These are phyloP conservation scores for Neopipo cinnamomea DNA, from an alignment of 2,113 vertebrate genomes.

Conservation along the genomic window DNA sequence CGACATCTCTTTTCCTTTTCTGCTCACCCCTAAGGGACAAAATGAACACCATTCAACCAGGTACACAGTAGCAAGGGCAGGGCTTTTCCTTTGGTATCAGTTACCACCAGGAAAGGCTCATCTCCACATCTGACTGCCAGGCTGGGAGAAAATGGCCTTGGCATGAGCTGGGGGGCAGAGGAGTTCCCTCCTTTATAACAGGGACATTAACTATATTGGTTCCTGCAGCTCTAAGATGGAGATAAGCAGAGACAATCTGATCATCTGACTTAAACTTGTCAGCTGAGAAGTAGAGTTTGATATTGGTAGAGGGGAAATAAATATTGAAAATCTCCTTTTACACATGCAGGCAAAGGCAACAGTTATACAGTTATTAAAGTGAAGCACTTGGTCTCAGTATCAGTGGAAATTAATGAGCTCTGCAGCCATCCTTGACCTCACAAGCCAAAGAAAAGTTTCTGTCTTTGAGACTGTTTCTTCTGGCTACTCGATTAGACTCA, in stretches of 20 bases:
- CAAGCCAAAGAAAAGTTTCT: neutral
- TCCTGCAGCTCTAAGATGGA: neutral
- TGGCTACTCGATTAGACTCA: neutral
- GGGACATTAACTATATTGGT: conserved; percentile 7
- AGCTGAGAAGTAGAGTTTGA: neutral
- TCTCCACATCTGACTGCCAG: neutral
- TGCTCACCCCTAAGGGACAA: too few species aligned
- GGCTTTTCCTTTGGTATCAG: neutral
- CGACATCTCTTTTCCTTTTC: neutral
- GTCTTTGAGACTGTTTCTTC: neutral
- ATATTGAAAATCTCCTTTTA: conserved; percentile 27
- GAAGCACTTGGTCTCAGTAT: neutral
- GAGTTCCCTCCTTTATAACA: neutral
- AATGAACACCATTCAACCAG: rapidly evolving
- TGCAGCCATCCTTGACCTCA: neutral
- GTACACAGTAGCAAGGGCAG: neutral
- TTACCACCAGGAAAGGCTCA: neutral
- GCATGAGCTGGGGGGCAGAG: neutral
- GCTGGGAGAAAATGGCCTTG: neutral
- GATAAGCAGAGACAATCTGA: conserved; percentile 33
- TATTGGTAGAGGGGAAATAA: neutral
- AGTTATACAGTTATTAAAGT: neutral
- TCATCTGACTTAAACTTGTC: conserved; percentile 48
- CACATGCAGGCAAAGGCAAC: conserved; percentile 5
- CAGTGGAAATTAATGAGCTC: neutral